Evolutionary conservation across 2,888 invertebrate species (phyloP).

Genomic region (Euspilapteryx auroguttella): DNA sequence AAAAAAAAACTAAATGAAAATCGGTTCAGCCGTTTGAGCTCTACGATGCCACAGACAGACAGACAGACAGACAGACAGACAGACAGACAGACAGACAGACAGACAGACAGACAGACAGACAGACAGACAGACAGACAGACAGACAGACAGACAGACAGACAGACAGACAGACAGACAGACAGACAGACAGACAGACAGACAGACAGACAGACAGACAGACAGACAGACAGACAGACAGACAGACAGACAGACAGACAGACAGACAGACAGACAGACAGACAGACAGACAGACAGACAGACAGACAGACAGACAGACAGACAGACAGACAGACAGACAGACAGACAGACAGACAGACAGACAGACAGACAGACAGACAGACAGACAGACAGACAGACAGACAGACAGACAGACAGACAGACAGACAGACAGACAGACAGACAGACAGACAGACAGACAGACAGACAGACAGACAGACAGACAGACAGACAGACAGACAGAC

Average conservation of each 20-base stretch:
- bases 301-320: neutral
- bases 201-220: neutral
- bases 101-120: neutral
- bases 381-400: neutral
- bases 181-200: neutral
- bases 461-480: neutral
- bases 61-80: neutral
- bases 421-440: neutral
- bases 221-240: neutral
- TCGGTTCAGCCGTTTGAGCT: too few relatives aligned
- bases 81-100: neutral
- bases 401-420: neutral
- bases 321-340: neutral
- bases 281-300: neutral
- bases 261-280: neutral
- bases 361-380: neutral
- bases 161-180: neutral
- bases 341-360: neutral
- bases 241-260: neutral
- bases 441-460: neutral
- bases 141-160: neutral
- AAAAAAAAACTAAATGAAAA: too few relatives aligned
- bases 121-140: neutral
- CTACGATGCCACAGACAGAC: too few relatives aligned
- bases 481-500: neutral